Conservation (phyloP, 2,113 vertebrate species). For the Chaetorhynchus papuensis region DNA sequence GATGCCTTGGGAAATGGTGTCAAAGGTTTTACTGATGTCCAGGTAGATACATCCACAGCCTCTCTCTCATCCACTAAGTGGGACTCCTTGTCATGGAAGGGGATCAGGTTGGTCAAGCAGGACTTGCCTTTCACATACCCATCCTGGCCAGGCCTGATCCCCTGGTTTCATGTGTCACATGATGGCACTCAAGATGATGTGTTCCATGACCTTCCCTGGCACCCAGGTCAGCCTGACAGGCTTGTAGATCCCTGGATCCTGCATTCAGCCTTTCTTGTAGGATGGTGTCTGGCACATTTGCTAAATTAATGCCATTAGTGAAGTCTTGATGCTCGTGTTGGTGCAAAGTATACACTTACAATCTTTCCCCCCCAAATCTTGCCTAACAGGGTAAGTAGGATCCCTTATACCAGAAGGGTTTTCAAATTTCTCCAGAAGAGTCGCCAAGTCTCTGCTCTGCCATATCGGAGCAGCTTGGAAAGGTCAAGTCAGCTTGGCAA, state of each 20-base stretch:
- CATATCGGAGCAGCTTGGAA: neutral
- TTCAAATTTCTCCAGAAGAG: neutral
- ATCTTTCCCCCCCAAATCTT: neutral
- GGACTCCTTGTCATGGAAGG: neutral
- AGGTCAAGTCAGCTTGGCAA: neutral
- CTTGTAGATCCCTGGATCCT: neutral
- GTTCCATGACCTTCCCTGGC: neutral
- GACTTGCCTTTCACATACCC: neutral
- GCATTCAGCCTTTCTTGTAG: neutral
- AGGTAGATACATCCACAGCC: neutral
- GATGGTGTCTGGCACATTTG: neutral
- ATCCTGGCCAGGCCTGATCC: neutral
- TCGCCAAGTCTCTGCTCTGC: neutral
- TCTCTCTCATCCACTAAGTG: neutral
- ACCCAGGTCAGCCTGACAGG: neutral
- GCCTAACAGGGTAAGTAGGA: neutral
- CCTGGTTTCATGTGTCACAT: rapidly evolving
- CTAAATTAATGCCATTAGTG: neutral
- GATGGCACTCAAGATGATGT: neutral
- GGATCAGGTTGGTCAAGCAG: neutral
- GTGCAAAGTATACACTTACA: neutral
- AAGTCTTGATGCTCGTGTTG: neutral
- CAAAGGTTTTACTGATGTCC: neutral
- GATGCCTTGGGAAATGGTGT: neutral
- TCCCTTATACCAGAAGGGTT: neutral